Percentiles rank a stretch among this genome's conserved stretches.
phyloP scores from a whole-genome alignment of 2,888 invertebrate genomes.

The Gari tellinella region DNA sequence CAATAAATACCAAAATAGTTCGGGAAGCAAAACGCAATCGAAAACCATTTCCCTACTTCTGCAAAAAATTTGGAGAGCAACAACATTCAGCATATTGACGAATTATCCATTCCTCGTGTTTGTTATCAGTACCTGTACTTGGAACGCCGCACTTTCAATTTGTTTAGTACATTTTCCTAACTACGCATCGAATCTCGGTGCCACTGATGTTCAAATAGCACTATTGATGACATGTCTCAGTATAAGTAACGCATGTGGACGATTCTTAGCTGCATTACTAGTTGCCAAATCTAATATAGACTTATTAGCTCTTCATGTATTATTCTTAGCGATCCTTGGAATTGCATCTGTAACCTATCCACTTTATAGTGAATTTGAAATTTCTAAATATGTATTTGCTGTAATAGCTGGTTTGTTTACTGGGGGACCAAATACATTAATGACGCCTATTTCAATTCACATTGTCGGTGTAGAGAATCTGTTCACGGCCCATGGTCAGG shows the following conservation, averaged over 20 bases:
- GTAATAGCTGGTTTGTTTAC: conserved; percentile 42
- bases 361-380: conserved; percentile 19
- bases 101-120: conserved; percentile 37
- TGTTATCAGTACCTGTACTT: conserved; percentile 38
- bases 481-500: conserved; percentile 53
- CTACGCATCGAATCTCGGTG: conserved; percentile 31
- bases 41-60: not conserved
- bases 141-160: conserved; percentile 44
- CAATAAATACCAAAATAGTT: no score
- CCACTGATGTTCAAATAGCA: conserved; percentile 17
- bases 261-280: conserved; percentile 25
- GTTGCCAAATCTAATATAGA: conserved; percentile 17
- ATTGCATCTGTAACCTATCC: conserved; percentile 36
- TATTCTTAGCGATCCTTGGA: conserved; percentile 26
- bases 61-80: not conserved
- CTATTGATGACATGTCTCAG: conserved; percentile 48
- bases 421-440: conserved; percentile 48
- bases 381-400: conserved; percentile 25
- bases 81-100: conserved; percentile 5
- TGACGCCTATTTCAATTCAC: conserved; percentile 52
- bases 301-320: conserved; percentile 23
- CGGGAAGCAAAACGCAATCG: not conserved
- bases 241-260: conserved; percentile 35
- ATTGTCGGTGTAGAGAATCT: conserved; percentile 48
- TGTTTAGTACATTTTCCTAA: conserved; percentile 52